Percentiles rank a stretch among this genome's conserved stretches.
These are phyloP conservation scores for Apoda limacodes DNA, from an alignment of 2,888 invertebrate genomes.

Conservation along the genomic window DNA sequence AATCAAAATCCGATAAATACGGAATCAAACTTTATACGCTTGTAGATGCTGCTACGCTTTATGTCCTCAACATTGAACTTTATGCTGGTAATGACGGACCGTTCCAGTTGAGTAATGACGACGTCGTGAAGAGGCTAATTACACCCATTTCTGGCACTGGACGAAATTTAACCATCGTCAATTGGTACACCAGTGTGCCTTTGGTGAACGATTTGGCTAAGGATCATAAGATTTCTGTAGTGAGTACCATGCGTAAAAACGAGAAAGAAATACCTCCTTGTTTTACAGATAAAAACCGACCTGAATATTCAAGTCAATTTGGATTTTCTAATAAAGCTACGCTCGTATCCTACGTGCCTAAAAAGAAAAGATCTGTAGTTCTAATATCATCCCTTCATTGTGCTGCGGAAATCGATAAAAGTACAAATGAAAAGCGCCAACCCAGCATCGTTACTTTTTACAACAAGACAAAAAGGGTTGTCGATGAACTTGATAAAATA, in stretches of 20 bases:
- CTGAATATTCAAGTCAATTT: slow-evolving; percentile 13
- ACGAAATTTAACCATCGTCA: slow-evolving; percentile 23
- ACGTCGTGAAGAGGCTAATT: slow-evolving; percentile 23
- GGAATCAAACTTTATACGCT: no score
- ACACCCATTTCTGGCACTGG: slow-evolving; percentile 23
- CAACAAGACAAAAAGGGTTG: no score
- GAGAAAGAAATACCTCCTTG: slow-evolving; percentile 19
- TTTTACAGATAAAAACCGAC: slow-evolving; percentile 12
- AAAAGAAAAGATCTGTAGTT: no score
- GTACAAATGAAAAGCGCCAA: no score
- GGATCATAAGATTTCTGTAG: slow-evolving; percentile 18
- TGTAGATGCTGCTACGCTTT: slow-evolving; percentile 22
- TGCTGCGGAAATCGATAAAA: no score
- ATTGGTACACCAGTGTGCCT: slow-evolving; percentile 26
- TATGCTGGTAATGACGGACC: slow-evolving; percentile 25
- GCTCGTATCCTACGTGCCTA: no score
- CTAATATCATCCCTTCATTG: no score
- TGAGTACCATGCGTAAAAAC: slow-evolving; percentile 18
- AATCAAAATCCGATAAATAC: no score
- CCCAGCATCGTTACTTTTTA: no score
- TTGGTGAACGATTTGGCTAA: slow-evolving; percentile 20
- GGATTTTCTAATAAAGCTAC: no score
- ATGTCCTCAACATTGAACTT: slow-evolving; percentile 24
- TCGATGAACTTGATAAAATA: no score
- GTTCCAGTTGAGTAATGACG: slow-evolving; percentile 21